Evolutionary conservation across 2,888 invertebrate genomes (phyloP).

Genomic region (Trisateles emortualis): DNA sequence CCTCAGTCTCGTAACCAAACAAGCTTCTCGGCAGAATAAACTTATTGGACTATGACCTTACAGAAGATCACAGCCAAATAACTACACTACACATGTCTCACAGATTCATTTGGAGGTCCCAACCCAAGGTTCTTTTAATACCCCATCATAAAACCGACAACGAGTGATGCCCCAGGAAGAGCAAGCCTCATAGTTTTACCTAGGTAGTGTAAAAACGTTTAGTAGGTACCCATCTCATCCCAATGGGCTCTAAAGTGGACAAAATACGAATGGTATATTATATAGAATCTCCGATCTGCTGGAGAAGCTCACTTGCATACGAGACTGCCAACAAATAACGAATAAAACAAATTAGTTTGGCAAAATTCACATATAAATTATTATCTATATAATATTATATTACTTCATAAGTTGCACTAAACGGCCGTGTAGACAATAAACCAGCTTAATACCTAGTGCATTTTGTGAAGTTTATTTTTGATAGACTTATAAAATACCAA

Average conservation of each 20-base stretch:
- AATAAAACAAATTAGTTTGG: slow-evolving; percentile 22
- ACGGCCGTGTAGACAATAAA: slow-evolving; percentile 8
- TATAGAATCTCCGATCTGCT: background rate
- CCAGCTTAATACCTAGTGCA: slow-evolving; percentile 23
- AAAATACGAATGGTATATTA: too few species aligned
- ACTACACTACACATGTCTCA: too few species aligned
- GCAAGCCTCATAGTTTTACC: too few species aligned
- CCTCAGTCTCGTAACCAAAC: background rate
- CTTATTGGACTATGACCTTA: background rate
- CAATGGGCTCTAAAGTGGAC: too few species aligned
- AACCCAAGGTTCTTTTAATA: too few species aligned
- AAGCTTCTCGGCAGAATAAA: background rate
- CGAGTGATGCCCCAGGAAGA: too few species aligned
- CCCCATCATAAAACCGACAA: too few species aligned
- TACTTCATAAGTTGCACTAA: slow-evolving; percentile 12
- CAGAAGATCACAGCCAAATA: too few species aligned
- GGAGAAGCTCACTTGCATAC: background rate
- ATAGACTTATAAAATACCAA: slow-evolving; percentile 8
- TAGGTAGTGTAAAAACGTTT: too few species aligned
- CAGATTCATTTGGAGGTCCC: too few species aligned
- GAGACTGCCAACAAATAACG: slow-evolving; percentile 11
- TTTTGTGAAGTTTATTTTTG: slow-evolving; percentile 13
- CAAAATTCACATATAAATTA: slow-evolving; percentile 10
- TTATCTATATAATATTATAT: background rate
- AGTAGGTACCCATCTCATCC: too few species aligned